Evolutionary conservation across 2,797 vertebrate genomes (phyloP), one percentile per base, ranked within the genome.

Genomic region (Hyperoplus immaculatus): DNA sequence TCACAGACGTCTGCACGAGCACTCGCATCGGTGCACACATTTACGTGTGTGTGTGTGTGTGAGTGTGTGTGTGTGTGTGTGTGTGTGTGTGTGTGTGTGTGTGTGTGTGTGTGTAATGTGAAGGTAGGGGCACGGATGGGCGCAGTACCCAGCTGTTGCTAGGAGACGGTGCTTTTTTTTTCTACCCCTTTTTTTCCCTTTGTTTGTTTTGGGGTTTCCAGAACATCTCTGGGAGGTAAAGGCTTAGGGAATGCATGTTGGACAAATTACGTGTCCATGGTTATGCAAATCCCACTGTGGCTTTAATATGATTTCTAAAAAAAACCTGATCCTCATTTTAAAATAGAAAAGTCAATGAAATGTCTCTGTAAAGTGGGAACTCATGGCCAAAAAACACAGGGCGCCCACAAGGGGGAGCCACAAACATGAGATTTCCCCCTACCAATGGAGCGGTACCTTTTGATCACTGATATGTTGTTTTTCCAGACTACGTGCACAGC

Each of bases 131-230:
- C 58, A 58, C 78, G 77, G 72, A 72, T 75, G 86, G 86, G 87
- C 29, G 61, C 82, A 80, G 78, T 83, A 82, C 79, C 74, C 78
- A 88, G 90, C 78, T 92, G 95, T 96, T 95, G 95, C 95, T 95
- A 96, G 94, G 95, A 94, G 88, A 96, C 94, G 0, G 73, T 39
- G 78, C 87, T 77, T 92, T 87, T 80, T 92, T 87, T 88, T 84
- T 43, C 63, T 29, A 29, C 29, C 29, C 3, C 29, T 29, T 29
- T 29, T 55, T 72, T 85, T 78, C 77, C 87, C 89, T 94, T 93
- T 94, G 90, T 95, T 94, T 93, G 87, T 95, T 29, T 93, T 89
- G 70, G 67, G 78, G 60, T 87, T 91, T 80, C 58, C 76, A 84
- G 81, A 91, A 88, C 3, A 92, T 67, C 45, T 61, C 53, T 53